Percentiles rank a stretch among this genome's conserved stretches.
phyloP scores from a whole-genome alignment of 2,888 invertebrate species.

The Campoletis raptor region DNA sequence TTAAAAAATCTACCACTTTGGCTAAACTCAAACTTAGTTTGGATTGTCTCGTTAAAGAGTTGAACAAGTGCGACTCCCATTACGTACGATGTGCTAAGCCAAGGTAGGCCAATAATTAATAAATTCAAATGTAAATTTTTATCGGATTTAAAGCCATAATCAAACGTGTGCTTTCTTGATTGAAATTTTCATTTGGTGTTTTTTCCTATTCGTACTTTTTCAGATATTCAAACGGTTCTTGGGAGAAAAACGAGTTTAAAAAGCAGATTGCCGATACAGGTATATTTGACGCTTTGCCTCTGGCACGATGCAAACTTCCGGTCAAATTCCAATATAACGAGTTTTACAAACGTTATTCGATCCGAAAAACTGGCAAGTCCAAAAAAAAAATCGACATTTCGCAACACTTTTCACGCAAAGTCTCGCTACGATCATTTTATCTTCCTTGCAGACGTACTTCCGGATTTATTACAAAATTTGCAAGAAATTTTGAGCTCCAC shows the following conservation, averaged over 20 bases:
- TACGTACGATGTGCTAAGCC: conserved; percentile 78
- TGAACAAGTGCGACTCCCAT: conserved; percentile 83
- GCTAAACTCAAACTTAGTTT: conserved; percentile 82
- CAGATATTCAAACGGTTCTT: conserved; percentile 68
- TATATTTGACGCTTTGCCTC: conserved; percentile 74
- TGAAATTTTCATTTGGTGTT: not conserved
- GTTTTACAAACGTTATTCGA: conserved; percentile 74
- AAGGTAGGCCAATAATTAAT: conserved; percentile 69
- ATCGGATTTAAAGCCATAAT: not conserved
- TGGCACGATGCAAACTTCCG: conserved; percentile 76
- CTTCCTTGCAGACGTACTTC: conserved; percentile 23
- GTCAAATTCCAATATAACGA: conserved; percentile 73
- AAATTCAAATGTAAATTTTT: conserved; percentile 12
- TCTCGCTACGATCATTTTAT: conserved; percentile 16
- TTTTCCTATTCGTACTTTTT: conserved; percentile 20
- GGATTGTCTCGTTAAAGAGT: conserved; percentile 81
- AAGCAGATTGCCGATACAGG: conserved; percentile 75
- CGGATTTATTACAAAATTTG: conserved; percentile 20
- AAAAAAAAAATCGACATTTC: not conserved
- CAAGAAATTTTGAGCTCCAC: conserved; percentile 58
- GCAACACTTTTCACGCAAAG: conserved; percentile 14
- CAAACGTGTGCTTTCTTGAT: not conserved
- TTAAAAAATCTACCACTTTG: conserved; percentile 78
- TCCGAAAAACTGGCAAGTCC: conserved; percentile 59
- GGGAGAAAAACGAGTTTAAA: conserved; percentile 73